Evolutionary conservation across 1,140 invertebrate genomes (phyloP), one percentile per base, ranked within the genome.

Genomic region (Magallana gigas): DNA sequence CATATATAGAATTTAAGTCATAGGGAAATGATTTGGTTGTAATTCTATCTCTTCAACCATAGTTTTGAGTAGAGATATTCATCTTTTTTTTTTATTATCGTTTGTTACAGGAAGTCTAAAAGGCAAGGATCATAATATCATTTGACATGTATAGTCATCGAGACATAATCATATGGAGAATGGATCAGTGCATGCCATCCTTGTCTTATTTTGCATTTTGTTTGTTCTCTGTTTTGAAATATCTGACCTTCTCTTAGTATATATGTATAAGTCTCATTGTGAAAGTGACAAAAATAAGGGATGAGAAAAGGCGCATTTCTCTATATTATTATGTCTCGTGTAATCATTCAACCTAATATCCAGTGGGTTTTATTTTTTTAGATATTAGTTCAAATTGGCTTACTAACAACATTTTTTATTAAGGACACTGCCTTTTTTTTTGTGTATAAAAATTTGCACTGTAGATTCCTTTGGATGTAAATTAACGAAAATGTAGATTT

Each of bases 91-190:
- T 76, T 76, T 29, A 76, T 76, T 76, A 12, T 76, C 68, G 8
- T 76, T 76, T 76, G 68, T 76, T 76, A 76, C 68, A 76, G 68
- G 68, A 23, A 76, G 68, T 76, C 68, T 76, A 29, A 76, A 76
- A 76, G 68, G 68, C 68, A 76, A 76, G 68, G 36, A 76, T 76
- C 68, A 76, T 76, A 12, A 36, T 76, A 76, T 76, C 68, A 76
- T 29, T 76, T 5, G 36, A 48, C 68, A 76, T 76, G 23, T 48
- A 48, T 76, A 76, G 11, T 23, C 68, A 76, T 76, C 23, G 68
- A 76, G 68, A 76, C 68, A 76, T 76, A 76, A 29, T 76, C 68
- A 36, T 76, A 76, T 29, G 68, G 68, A 76, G 68, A 48, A 76
- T 76, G 68, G 68, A 76, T 76, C 68, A 76, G 68, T 76, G 68